These are phyloP conservation scores for Pseudachorutes palmiensis DNA, from an alignment of 1,140 invertebrate species.

Conservation along the genomic window DNA sequence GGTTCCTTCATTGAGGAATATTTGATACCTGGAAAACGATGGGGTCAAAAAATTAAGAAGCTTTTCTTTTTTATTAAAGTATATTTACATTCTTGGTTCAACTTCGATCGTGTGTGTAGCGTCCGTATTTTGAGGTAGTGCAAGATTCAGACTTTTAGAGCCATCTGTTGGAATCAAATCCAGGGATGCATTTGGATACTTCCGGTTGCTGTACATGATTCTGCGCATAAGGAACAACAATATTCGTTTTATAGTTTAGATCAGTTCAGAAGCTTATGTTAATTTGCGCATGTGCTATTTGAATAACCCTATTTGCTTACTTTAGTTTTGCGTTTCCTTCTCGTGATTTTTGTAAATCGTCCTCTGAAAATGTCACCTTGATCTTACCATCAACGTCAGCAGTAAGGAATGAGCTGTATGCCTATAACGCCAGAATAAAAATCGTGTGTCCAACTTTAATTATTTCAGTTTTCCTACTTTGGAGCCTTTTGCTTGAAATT, in stretches of 20 bases:
- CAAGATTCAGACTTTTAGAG: background rate
- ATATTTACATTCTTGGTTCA: background rate
- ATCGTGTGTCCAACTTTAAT: background rate
- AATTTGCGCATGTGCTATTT: no score
- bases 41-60: background rate
- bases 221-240: no score
- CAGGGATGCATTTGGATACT: background rate
- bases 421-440: background rate
- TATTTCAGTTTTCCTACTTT: background rate
- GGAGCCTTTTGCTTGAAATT: background rate
- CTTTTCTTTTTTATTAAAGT: background rate
- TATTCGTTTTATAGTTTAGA: no score
- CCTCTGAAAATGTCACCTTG: conserved; percentile 16
- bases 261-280: no score
- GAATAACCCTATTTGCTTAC: no score
- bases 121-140: background rate
- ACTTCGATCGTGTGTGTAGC: background rate
- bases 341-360: conserved; percentile 44
- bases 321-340: conserved; percentile 44
- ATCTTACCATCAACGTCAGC: background rate
- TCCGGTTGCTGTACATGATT: background rate
- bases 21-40: background rate
- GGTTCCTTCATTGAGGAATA: background rate
- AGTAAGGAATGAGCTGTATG: background rate
- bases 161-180: background rate